Base-by-base conservation (phyloP, 2,888 invertebrate species). In the Cryptus viduatorius region DNA sequence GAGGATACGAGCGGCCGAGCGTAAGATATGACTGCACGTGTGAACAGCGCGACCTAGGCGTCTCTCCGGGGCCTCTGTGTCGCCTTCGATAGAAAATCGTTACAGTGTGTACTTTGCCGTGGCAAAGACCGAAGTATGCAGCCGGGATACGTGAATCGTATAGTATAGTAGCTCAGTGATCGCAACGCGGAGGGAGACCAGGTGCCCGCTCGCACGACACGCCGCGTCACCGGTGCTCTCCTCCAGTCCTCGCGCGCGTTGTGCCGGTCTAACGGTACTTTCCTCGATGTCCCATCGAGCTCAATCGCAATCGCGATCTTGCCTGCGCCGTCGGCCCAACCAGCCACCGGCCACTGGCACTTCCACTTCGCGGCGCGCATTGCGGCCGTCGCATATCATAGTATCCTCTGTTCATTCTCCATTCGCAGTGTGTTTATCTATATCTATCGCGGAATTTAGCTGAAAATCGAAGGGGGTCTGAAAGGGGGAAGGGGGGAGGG, bases 261-360 rank as follows among this genome's bases (percentile, higher is more conserved):
- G 37, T 86, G 89, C 84, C 82, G 88, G 86, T 87, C 86, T 92
- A 92, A 92, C 92, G 92, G 92, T 91, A 87, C 87, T 73, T 24
- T 48, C 50, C 73, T 84, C 87, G 88, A 90, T 91, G 91, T 91
- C 89, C 90, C 91, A 91, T 90, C 90, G 90, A 89, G 90, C 89
- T 91, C 90, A 92, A 93, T 93, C 92, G 89, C 89, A 88, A 90
- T 90, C 90, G 90, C 89, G 87, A 91, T 92, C 91, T 91, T 86
- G 53, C 73, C 71, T 76, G 65, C 64, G 78, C 77, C 72, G 67
- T 46, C 72, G 50, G 50, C 37, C 71, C 76, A 37, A 42, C 24
- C 76, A 75, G 69, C 72, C 69, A 65, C 82, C 80, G 50, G 56
- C 83, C 80, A 75, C 76, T 82, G 76, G 69, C 79, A 79, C 56